Percentiles rank a stretch among this genome's conserved stretches.
Conservation (phyloP, 2,113 vertebrate genomes). For the Tragelaphus buxtoni region DNA sequence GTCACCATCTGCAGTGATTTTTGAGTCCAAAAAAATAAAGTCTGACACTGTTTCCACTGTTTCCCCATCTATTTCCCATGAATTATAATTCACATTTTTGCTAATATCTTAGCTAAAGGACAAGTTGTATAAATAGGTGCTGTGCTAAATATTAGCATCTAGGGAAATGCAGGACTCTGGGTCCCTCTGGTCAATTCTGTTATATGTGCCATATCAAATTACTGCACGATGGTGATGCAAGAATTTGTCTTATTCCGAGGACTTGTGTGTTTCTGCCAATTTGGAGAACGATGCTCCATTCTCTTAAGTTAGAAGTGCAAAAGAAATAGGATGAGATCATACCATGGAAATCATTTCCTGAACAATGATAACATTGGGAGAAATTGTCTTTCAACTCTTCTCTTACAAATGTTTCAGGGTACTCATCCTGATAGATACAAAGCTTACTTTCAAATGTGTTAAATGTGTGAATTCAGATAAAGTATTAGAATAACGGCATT, state of each 20-base stretch:
- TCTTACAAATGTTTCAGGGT: background rate
- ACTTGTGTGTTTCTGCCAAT: background rate
- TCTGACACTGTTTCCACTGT: no score
- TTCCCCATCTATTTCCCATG: no score
- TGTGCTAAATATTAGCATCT: background rate
- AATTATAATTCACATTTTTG: background rate
- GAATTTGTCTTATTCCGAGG: background rate
- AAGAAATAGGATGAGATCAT: background rate
- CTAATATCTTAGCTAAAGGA: background rate
- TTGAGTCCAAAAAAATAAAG: no score
- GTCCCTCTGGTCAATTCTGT: background rate
- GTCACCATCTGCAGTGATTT: no score
- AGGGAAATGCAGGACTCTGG: background rate
- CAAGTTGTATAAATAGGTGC: background rate
- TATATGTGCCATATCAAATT: background rate
- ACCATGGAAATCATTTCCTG: conserved; percentile 29
- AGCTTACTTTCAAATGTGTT: background rate
- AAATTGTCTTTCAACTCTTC: background rate
- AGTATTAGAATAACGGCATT: background rate
- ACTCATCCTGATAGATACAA: background rate
- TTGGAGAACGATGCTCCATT: background rate
- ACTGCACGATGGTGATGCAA: fast-evolving
- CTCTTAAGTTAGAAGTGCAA: background rate
- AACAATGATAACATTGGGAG: background rate
- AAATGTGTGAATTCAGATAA: background rate